These are phyloP conservation scores for Berghia stephanieae DNA, from an alignment of 1,140 invertebrate genomes.

Conservation along the genomic window DNA sequence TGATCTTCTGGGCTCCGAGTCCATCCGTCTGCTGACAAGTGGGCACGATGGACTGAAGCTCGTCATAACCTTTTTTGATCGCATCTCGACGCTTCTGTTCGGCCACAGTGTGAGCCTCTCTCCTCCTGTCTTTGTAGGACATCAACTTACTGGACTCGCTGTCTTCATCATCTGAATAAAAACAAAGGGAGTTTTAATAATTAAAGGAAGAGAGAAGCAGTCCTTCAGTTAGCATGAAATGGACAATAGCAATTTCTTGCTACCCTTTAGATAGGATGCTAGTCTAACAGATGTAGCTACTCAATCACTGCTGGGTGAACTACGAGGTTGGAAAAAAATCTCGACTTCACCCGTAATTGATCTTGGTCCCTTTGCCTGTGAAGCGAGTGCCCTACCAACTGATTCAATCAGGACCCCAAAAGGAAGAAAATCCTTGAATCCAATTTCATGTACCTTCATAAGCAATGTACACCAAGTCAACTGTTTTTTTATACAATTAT, in stretches of 20 bases:
- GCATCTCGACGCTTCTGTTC: conserved; percentile 97
- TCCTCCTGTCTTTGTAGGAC: conserved; percentile 90
- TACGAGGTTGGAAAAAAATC: neutral
- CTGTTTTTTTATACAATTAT: no score
- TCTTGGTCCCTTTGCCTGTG: no score
- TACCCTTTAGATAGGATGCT: neutral
- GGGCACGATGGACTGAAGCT: conserved; percentile 81
- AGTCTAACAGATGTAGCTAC: neutral
- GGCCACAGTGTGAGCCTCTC: conserved; percentile 96
- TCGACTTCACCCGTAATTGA: neutral
- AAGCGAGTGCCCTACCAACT: no score
- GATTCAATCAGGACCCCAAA: no score
- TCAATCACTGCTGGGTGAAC: neutral
- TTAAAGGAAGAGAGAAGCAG: no score
- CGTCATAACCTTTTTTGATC: conserved; percentile 78
- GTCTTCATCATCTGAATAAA: conserved; percentile 84
- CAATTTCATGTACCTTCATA: no score
- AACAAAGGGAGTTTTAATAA: neutral
- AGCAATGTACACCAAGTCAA: no score
- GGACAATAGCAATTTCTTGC: no score
- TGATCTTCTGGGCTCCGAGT: conserved; percentile 83
- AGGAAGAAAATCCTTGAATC: no score
- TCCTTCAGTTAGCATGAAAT: no score
- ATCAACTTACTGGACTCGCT: conserved; percentile 75
- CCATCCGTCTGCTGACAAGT: conserved; percentile 88